A percentile compares a stretch with the other conserved stretches of the same genome.
Evolutionary conservation across 92 coral and sea anemone genomes (phyloP).

Genomic region (Muricea muricata): DNA sequence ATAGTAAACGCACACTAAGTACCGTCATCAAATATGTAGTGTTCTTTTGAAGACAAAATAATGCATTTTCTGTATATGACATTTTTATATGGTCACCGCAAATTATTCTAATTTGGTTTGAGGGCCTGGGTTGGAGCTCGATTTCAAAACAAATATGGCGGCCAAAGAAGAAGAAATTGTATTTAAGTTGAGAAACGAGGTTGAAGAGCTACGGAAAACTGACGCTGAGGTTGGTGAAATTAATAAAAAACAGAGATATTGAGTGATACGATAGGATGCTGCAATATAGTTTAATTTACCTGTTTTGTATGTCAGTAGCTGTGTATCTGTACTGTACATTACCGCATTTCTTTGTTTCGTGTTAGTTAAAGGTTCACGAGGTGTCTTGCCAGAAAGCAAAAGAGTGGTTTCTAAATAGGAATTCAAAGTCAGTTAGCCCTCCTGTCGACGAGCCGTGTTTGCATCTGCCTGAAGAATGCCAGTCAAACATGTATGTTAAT

Average conservation of each 20-base stretch:
- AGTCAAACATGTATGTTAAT: slow-evolving; percentile 1
- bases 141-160: slow-evolving; percentile 31
- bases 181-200: background rate
- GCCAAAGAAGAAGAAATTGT: slow-evolving; percentile 12
- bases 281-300: too few species aligned
- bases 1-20: too few species aligned
- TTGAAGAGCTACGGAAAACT: slow-evolving; percentile 21
- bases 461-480: slow-evolving; percentile 15
- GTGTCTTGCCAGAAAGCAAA: slow-evolving; percentile 20
- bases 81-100: too few species aligned
- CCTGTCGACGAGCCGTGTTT: background rate
- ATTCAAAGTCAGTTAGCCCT: background rate
- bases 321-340: background rate
- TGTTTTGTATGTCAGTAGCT: too few species aligned
- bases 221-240: slow-evolving; percentile 5
- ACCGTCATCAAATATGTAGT: too few species aligned
- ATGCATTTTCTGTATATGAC: too few species aligned
- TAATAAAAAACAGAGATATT: background rate
- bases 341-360: background rate
- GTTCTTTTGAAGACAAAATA: too few species aligned
- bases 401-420: background rate
- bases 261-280: too few species aligned
- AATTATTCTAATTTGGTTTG: too few species aligned
- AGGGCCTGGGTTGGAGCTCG: background rate
- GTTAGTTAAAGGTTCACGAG: slow-evolving; percentile 14